Percentiles rank a stretch among this genome's conserved stretches.
These are phyloP conservation scores for Apeltes quadracus DNA, from an alignment of 2,113 vertebrate genomes.

Conservation along the genomic window DNA sequence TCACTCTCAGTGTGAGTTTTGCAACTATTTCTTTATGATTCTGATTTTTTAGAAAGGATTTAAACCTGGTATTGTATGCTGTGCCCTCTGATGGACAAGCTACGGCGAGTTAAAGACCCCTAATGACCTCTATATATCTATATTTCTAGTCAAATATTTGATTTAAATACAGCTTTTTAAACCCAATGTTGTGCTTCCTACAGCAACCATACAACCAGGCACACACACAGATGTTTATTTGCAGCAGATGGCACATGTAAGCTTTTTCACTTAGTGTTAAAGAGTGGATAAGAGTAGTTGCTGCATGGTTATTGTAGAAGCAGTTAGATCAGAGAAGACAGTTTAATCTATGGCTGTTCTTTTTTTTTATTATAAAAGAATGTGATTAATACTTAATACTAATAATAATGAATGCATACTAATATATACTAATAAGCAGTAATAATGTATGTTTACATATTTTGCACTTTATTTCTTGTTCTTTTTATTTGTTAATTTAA, in stretches of 20 bases:
- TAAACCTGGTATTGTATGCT: not conserved
- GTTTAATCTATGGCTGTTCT: not conserved
- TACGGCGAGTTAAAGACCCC: not conserved
- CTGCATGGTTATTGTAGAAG: not conserved
- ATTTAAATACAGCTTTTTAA: not conserved
- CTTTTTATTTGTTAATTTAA: not conserved
- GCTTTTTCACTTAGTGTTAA: not conserved
- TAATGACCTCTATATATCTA: too few relatives aligned
- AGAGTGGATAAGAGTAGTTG: not conserved
- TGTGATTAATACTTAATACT: too few relatives aligned
- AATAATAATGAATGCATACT: too few relatives aligned
- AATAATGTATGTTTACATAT: not conserved
- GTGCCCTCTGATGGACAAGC: not conserved
- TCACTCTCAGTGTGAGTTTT: slow-evolving; percentile 41
- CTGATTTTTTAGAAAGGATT: slow-evolving; percentile 1
- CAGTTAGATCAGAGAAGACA: not conserved
- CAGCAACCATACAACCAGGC: slow-evolving; percentile 6
- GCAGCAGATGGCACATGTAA: not conserved
- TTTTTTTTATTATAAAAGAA: not conserved
- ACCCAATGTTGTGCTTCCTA: not conserved
- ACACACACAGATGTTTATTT: not conserved
- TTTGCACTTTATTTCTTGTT: not conserved
- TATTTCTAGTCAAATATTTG: slow-evolving; percentile 7
- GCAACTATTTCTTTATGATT: slow-evolving; percentile 25
- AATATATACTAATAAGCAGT: too few relatives aligned